phyloP scores from a whole-genome alignment of 1,140 invertebrate genomes.

The Pogonus chalceus region DNA sequence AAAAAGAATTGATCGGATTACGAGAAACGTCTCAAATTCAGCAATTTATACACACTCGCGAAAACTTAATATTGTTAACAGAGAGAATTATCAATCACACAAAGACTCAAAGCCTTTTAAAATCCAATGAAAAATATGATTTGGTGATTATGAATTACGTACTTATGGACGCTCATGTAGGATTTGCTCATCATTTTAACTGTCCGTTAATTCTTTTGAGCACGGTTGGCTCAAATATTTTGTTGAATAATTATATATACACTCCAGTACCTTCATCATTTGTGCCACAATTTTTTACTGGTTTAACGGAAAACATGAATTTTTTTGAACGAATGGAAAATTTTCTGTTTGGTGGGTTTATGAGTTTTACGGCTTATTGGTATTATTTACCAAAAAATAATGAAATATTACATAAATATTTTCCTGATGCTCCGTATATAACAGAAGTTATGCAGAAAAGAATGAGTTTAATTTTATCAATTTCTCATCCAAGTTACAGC shows the following conservation, averaged over 20 bases:
- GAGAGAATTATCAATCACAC: no score
- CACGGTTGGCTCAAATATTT: neutral
- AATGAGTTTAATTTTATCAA: conserved; percentile 13
- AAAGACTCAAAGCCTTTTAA: no score
- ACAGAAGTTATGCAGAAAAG: conserved; percentile 9
- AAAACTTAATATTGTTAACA: no score
- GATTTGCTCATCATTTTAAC: neutral
- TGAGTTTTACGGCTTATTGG: neutral
- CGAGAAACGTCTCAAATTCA: no score
- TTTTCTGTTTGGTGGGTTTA: neutral
- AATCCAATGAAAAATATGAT: neutral
- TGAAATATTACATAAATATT: conserved; percentile 9
- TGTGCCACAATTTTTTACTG: conserved; percentile 40
- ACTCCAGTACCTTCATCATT: conserved; percentile 42
- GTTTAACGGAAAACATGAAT: conserved; percentile 41
- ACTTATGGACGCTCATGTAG: neutral
- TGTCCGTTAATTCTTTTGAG: neutral
- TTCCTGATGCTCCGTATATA: conserved; percentile 12
- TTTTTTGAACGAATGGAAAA: conserved; percentile 34
- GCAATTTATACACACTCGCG: no score
- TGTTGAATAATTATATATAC: no score
- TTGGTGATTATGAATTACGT: neutral
- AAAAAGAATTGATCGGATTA: no score
- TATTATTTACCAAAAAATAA: conserved; percentile 7
- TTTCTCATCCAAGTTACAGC: conserved; percentile 15